phyloP scores from a whole-genome alignment of 2,797 vertebrate genomes.

The Passerculus sandwichensis region DNA sequence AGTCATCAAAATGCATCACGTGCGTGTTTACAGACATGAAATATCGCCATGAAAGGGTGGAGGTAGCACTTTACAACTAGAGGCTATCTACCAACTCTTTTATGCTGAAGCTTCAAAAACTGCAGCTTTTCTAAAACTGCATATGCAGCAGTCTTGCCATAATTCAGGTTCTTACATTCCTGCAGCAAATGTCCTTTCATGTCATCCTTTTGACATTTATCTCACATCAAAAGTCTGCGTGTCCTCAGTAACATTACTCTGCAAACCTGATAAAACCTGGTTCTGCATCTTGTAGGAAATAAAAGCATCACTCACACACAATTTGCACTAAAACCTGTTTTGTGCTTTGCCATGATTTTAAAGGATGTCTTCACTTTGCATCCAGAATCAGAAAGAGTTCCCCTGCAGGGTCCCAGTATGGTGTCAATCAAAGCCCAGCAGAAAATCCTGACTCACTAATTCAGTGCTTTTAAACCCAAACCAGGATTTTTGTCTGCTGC shows the following conservation, averaged over 20 bases:
- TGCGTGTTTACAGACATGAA: neutral
- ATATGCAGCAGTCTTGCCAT: neutral
- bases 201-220: neutral
- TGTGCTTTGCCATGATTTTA: neutral
- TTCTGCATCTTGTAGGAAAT: neutral
- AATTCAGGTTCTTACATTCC: neutral
- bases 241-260: neutral
- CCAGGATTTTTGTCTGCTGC: neutral
- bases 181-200: neutral
- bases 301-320: neutral
- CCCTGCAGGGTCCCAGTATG: neutral
- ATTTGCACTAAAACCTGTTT: neutral
- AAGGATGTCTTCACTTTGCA: neutral
- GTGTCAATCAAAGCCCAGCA: neutral
- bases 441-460: neutral
- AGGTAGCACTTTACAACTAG: neutral
- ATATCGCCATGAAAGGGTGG: neutral
- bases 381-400: neutral
- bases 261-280: neutral
- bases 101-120: neutral
- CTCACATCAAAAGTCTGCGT: neutral
- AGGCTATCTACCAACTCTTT: neutral
- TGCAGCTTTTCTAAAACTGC: neutral
- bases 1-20: neutral
- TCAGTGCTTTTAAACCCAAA: neutral